phyloP scores from a whole-genome alignment of 2,113 vertebrate species.

The Donacobius atricapilla region DNA sequence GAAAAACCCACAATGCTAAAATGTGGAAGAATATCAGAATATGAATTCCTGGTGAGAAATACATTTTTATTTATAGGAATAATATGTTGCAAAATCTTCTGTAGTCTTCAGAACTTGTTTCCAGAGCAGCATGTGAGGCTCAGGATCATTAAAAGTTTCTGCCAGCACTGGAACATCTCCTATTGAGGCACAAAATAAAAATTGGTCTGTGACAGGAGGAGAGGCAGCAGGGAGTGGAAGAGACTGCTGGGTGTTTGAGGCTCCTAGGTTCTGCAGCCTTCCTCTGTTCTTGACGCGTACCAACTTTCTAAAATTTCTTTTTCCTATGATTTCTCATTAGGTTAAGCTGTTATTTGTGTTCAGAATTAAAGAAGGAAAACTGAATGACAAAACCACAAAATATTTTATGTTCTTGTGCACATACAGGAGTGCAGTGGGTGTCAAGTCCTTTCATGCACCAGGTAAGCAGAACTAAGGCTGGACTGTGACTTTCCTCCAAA shows the following conservation, averaged over 20 bases:
- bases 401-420: background rate
- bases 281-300: background rate
- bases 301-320: background rate
- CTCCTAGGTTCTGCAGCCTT: background rate
- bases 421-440: background rate
- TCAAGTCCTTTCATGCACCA: background rate
- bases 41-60: background rate
- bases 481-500: background rate
- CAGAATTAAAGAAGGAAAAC: background rate
- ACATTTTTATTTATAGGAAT: background rate
- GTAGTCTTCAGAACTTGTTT: background rate
- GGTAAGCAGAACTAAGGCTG: background rate
- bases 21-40: background rate
- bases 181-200: slow-evolving; percentile 10
- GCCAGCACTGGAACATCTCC: background rate
- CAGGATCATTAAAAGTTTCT: slow-evolving; percentile 13
- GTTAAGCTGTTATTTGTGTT: background rate
- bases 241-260: background rate
- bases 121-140: background rate
- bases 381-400: background rate
- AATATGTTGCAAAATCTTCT: background rate
- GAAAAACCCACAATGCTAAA: background rate
- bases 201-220: background rate
- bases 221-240: slow-evolving; percentile 12
- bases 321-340: background rate